phyloP scores from a whole-genome alignment of 2,797 vertebrate species.

The Amphiprion clarkii region DNA sequence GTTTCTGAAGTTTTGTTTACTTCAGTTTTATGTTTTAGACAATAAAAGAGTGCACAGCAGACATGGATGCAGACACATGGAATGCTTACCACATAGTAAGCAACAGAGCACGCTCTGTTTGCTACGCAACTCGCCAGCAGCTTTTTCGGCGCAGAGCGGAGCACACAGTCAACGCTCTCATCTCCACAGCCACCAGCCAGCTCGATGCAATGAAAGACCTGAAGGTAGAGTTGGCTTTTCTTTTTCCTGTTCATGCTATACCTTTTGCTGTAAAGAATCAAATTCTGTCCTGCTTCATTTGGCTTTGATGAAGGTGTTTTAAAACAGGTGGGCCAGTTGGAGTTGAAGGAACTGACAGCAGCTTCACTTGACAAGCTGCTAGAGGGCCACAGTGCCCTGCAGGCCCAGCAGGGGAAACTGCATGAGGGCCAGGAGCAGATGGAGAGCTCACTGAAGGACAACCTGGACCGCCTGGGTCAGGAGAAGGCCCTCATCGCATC shows the following conservation, averaged over 20 bases:
- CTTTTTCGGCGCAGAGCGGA: constrained; percentile 86
- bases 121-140: constrained; percentile 88
- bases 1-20: not conserved
- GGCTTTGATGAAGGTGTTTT: not conserved
- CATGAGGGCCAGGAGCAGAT: constrained; percentile 80
- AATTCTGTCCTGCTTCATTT: not conserved
- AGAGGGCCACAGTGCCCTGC: constrained; percentile 82
- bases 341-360: constrained; percentile 84
- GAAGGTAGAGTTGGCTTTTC: constrained; percentile 76
- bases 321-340: constrained; percentile 84
- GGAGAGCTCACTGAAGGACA: constrained; percentile 78
- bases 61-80: constrained; percentile 90
- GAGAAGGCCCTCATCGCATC: constrained; percentile 86
- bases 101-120: constrained; percentile 88
- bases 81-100: constrained; percentile 91
- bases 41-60: constrained; percentile 84
- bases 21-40: constrained; percentile 66
- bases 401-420: constrained; percentile 79
- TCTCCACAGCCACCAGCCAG: constrained; percentile 85
- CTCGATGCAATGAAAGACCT: constrained; percentile 87
- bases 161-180: constrained; percentile 87
- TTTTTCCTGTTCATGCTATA: not conserved
- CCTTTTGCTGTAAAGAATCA: not conserved
- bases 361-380: constrained; percentile 86
- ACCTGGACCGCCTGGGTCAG: constrained; percentile 79